Conservation (phyloP, 2,113 vertebrate species). For the Morone saxatilis region DNA sequence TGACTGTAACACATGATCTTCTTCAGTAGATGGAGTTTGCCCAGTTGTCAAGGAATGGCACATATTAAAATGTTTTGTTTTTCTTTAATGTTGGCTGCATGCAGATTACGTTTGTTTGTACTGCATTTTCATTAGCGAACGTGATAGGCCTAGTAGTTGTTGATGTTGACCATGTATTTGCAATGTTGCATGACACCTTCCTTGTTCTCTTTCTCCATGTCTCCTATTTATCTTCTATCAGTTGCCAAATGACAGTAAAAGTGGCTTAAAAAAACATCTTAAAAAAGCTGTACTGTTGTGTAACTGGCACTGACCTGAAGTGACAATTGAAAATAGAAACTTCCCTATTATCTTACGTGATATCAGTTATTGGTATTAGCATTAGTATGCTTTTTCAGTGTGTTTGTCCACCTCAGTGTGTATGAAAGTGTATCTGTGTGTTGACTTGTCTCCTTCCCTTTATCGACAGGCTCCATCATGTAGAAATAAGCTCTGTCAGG, state of each 20-base stretch:
- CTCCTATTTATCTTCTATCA: not conserved
- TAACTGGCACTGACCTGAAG: not conserved
- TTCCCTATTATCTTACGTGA: not conserved
- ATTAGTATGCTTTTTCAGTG: conserved; percentile 19
- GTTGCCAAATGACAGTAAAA: not conserved
- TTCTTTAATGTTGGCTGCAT: not conserved
- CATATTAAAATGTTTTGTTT: not conserved
- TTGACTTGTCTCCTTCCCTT: conserved; percentile 59
- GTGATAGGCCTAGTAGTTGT: not conserved
- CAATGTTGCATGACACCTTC: not conserved
- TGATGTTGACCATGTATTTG: not conserved
- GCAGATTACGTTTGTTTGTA: too few species aligned
- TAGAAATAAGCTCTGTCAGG: conserved; percentile 75
- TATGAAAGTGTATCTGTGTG: conserved; percentile 57
- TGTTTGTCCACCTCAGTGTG: conserved; percentile 17
- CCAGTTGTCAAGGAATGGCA: too few species aligned
- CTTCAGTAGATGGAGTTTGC: too few species aligned
- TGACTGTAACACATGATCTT: not conserved
- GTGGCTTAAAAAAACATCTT: not conserved
- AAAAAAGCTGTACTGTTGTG: not conserved
- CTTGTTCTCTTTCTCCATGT: not conserved
- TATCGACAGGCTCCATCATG: conserved; percentile 75
- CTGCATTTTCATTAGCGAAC: not conserved
- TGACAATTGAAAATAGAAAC: not conserved
- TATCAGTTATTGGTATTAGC: not conserved